Base-by-base conservation (phyloP, 2,113 vertebrate species). In the Odocoileus virginianus region DNA sequence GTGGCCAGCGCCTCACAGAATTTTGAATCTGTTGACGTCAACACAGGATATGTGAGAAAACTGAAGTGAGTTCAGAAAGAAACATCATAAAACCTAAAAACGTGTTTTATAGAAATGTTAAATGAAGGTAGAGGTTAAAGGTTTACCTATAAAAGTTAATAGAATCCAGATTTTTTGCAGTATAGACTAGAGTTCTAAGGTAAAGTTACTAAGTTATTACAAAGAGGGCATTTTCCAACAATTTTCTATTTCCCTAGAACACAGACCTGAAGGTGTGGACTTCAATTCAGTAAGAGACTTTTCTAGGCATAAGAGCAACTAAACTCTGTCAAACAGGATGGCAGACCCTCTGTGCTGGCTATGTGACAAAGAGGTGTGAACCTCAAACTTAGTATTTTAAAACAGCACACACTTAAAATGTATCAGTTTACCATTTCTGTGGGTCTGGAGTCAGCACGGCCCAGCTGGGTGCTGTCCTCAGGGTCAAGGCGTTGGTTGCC, bases 1-100 rank as follows among this genome's bases (percentile, higher is more conserved):
- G 36, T 50, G 40, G 7, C 21, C 79, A 81, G 23, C 67, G 74
- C 67, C 14, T 94, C 43, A 50, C 14, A 21, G 47, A 9, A 55
- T 45, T 71, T 76, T 89, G 33, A 84, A 64, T 85, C 52, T 19
- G 30, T 33, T 81, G 52, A 88, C 10, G 33, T 58, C 40, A 60
- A 74, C 28, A 79, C 54, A 89, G 17, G 50, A 23, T 60, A 50
- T 64, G 12, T n/a, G 40, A 76, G 55, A 64, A 95, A 95, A 84
- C 16, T 50, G n/a, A 87, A 97, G 9, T 83, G 9, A 50, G 33
- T 93, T 85, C 60, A 91, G 64, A 91, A 96, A 64, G 6, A 89
- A 81, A 88, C 25, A 88, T 92, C 16, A 21, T 86, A 54, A 88
- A 55, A 64, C 78, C 23, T 90, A 82, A 95, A 95, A 94, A 43